Percentiles rank a stretch among this genome's conserved stretches.
Evolutionary conservation across 2,888 invertebrate species (phyloP).

Genomic region (Eilema depressum): DNA sequence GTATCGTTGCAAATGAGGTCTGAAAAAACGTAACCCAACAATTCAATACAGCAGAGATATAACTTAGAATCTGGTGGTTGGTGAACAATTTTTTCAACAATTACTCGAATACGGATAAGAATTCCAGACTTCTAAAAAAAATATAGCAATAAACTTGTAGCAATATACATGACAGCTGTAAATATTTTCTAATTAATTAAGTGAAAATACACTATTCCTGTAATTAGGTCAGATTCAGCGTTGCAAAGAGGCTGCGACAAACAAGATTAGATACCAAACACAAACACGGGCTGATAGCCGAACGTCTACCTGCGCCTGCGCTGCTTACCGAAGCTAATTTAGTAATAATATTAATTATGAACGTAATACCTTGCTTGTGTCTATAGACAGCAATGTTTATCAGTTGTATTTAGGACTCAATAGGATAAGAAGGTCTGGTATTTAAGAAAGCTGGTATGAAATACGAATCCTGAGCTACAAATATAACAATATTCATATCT

Average conservation of each 20-base stretch:
- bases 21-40: background rate
- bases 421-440: background rate
- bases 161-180: slow-evolving; percentile 2
- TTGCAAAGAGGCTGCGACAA: slow-evolving; percentile 75
- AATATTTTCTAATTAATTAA: slow-evolving; percentile 14
- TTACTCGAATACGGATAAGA: too few species aligned
- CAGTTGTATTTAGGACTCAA: background rate
- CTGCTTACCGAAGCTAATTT: slow-evolving; percentile 5
- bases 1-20: background rate
- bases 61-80: background rate
- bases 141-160: background rate
- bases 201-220: slow-evolving; percentile 53
- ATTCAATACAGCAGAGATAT: background rate
- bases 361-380: background rate
- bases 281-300: slow-evolving; percentile 68
- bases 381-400: background rate
- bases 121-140: background rate
- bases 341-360: slow-evolving; percentile 10
- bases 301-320: slow-evolving; percentile 41
- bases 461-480: too few species aligned
- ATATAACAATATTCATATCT: too few species aligned
- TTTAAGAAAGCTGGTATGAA: too few species aligned
- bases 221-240: slow-evolving; percentile 72
- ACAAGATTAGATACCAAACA: slow-evolving; percentile 78
- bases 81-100: too few species aligned